Evolutionary conservation across 2,113 vertebrate species (phyloP), one percentile per base, ranked within the genome.

Genomic region (Apodemus sylvaticus): DNA sequence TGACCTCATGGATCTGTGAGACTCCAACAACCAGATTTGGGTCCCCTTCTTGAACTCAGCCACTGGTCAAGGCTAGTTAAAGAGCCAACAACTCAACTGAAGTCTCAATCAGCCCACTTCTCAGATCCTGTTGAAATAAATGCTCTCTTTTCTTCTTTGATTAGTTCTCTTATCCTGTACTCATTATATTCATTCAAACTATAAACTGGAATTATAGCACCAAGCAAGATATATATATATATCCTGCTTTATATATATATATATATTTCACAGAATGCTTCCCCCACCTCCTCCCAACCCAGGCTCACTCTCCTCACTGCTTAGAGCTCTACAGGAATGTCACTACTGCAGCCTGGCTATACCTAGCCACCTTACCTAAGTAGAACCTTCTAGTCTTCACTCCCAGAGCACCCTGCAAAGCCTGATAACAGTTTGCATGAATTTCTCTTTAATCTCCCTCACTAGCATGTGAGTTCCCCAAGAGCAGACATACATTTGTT

Each of bases 131-230:
- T 53, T n/a, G 39, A 76, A 13, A 7, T 5, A 11, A 60, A n/a
- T 16, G 34, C 3, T 17, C 36, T 74, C 24, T 13, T 78, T 36
- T 29, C 31, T 29, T 66, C 22, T 51, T n/a, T 39, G 53, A 19
- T 62, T 26, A 53, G 62, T 39, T n/a, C 5, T 14, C 8, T 8
- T 11, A 34, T 34, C 36, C 39, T 64, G n/a, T 36, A 79, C 19
- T 29, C n/a, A 4, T 14, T 17, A 7, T 5, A 39, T 19, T 64
- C 64, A 7, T 51, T 64, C 73, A 20, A 58, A 68, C 26, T 8
- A 8, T 6, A 26, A 10, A 0, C 14, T 31, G 55, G 26, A 17
- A 1, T 13, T 20, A 8, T 0, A 8, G 24, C 0, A 0, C 68
- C 76, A 60, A 29, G 36, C 19, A 34, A 0, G 4, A 5, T 51